Base-by-base conservation (phyloP, 2,888 invertebrate genomes). In the Gnatocerus cornutus region DNA sequence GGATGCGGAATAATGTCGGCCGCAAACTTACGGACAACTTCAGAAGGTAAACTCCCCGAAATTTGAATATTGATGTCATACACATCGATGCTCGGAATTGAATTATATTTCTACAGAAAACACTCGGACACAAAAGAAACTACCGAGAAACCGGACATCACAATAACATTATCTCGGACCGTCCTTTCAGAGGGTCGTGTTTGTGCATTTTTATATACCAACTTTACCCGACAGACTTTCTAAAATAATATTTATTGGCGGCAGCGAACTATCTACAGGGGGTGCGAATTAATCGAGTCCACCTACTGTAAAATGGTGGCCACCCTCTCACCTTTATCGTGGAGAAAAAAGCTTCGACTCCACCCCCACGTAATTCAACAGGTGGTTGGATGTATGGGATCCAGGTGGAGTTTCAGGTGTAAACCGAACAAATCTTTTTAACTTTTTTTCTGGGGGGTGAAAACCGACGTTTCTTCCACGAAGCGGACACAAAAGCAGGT, bases 31-130 rank as follows among this genome's bases (percentile, higher is more conserved):
- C 77, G 74, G 30, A 14, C 16, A 67, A 58, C 78, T 82, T 81
- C 77, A 75, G 79, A 79, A 82, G 82, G 81, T 82, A 82, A 82
- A 81, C 82, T 80, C 80, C 79, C 75, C 59, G 46, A 63, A 58
- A 82, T 82, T 82, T 83, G 82, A 83, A 83, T 83, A 82, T 81
- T 80, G 81, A 82, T 81, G 81, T 80, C 79, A 79, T 79, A 73
- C 75, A 72, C 78, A 76, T 77, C 74, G 76, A 75, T 74, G 77
- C 71, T 10, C 45, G 27, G 71, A 75, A 74, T 75, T 78, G 78
- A 80, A 78, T 80, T 79, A 80, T 78, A 78, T 77, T 77, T 78
- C 77, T 52, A 41, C 63, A 74, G 78, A 78, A 80, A 79, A 81
- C 79, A 79, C 77, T 78, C 75, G 75, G 64, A 71, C 71, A 76